Evolutionary conservation across 2,113 vertebrate genomes (phyloP).

Genomic region (Amblyopsis rosae): DNA sequence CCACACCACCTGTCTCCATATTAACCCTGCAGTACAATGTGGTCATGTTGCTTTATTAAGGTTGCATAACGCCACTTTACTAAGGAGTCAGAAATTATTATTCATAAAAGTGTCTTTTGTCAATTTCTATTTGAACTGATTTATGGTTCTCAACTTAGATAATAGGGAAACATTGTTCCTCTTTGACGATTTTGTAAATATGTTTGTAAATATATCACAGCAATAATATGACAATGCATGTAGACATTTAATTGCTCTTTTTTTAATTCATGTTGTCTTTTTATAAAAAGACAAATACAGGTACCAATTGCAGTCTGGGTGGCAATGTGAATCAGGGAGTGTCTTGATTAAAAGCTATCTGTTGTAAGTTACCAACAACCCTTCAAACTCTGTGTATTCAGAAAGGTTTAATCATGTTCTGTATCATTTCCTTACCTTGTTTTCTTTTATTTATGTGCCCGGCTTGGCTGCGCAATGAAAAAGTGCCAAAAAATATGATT

Average conservation of each 20-base stretch:
- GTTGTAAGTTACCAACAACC: constrained; percentile 69
- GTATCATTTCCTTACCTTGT: constrained; percentile 56
- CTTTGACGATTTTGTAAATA: constrained; percentile 82
- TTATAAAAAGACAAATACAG: constrained; percentile 70
- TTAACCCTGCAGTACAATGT: constrained; percentile 45
- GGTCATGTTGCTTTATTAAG: constrained; percentile 29
- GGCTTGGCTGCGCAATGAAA: constrained; percentile 79
- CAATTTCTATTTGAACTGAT: constrained; percentile 9
- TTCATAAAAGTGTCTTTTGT: neutral
- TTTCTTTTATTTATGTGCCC: constrained; percentile 76
- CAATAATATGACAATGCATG: constrained; percentile 85
- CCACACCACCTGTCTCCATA: constrained; percentile 65
- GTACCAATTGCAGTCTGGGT: constrained; percentile 76
- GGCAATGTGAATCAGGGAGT: constrained; percentile 80
- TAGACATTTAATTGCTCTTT: constrained; percentile 76
- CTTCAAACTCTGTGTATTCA: constrained; percentile 76
- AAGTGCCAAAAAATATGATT: constrained; percentile 86
- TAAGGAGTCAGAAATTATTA: constrained; percentile 15
- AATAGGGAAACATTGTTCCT: constrained; percentile 76
- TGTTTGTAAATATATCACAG: constrained; percentile 81
- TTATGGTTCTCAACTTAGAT: constrained; percentile 31
- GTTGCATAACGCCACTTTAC: constrained; percentile 8
- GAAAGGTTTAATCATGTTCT: constrained; percentile 74
- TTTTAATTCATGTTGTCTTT: constrained; percentile 68
- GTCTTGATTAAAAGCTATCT: constrained; percentile 76